A percentile compares a stretch with the other conserved stretches of the same genome.
phyloP scores from a whole-genome alignment of 2,113 vertebrate species.

The Lepisosteus osseus region DNA sequence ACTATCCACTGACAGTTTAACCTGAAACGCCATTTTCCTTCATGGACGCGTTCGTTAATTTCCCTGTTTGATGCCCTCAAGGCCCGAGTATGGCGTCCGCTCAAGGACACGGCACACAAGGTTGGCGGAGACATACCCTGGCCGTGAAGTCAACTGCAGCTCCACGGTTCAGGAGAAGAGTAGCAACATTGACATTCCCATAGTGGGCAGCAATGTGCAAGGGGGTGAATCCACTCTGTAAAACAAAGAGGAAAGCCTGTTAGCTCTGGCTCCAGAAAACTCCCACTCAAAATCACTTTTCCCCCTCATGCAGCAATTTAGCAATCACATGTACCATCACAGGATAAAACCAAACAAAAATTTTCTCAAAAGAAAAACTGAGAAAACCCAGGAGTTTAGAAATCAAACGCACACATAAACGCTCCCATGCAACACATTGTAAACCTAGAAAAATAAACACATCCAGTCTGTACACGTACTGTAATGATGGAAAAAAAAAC shows the following conservation, averaged over 20 bases:
- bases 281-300: conserved; percentile 12
- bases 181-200: conserved; percentile 93
- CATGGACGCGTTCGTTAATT: no score
- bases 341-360: conserved; percentile 28
- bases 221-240: conserved; percentile 93
- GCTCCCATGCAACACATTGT: conserved; percentile 23
- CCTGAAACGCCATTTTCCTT: no score
- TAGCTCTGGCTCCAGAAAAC: neutral
- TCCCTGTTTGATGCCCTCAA: no score
- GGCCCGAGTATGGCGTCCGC: no score
- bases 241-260: conserved; percentile 43
- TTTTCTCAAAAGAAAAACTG: neutral
- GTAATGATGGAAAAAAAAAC: conserved; percentile 10
- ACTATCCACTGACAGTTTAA: no score
- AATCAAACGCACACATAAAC: conserved; percentile 33
- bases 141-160: conserved; percentile 94
- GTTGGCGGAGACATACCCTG: conserved; percentile 53
- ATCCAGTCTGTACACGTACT: conserved; percentile 5
- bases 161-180: conserved; percentile 89
- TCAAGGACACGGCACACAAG: no score
- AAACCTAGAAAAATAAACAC: conserved; percentile 14
- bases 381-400: neutral
- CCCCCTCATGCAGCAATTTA: conserved; percentile 55
- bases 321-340: conserved; percentile 42
- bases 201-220: conserved; percentile 96